Base-by-base conservation (phyloP, 2,113 vertebrate genomes). In the Puffinus mauretanicus region DNA sequence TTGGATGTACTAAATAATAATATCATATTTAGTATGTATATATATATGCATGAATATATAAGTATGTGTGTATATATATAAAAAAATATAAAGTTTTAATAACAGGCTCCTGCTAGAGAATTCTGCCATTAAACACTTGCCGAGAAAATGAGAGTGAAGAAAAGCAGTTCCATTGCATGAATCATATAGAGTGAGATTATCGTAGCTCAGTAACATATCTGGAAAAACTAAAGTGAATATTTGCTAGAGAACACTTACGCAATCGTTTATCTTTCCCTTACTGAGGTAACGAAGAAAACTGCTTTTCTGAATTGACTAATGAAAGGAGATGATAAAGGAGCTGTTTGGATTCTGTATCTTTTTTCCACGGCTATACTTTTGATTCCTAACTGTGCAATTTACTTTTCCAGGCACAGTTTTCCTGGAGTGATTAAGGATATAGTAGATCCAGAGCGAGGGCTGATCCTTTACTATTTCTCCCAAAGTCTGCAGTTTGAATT, bases 401-500 rank as follows among this genome's bases (percentile, higher is more conserved):
- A 49, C 61, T 82, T 75, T 82, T 65, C 52, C 52, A 94, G 73
- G 57, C 44, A 81, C 26, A 75, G 46, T 29, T 82, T 85, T 93
- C 66, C 86, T 91, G 38, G 18, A 80, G 38, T 62, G 54, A 92
- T 86, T 77, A 88, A 80, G 44, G 34, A 66, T 46, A 71, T 4
- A 66, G 71, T 9, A 89, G 66, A 87, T n/a, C 44, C 84, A 93
- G 62, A 93, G 54, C 77, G 58, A 90, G 46, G 27, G 19, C 6
- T 87, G 54, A 70, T 95, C 24, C 54, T 75, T 80, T 73, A 67
- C 55, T 73, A 29, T 73, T 91, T 93, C 46, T 85, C 32, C 21
- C 17, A 64, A 81, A 72, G 62, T 69, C 76, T 92, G 89, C 58
- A 32, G 46, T 72, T 79, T 95, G 78, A 96, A 87, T 91, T 97